These are phyloP conservation scores for Halichoeres trimaculatus DNA, from an alignment of 2,113 vertebrate species.

Conservation along the genomic window DNA sequence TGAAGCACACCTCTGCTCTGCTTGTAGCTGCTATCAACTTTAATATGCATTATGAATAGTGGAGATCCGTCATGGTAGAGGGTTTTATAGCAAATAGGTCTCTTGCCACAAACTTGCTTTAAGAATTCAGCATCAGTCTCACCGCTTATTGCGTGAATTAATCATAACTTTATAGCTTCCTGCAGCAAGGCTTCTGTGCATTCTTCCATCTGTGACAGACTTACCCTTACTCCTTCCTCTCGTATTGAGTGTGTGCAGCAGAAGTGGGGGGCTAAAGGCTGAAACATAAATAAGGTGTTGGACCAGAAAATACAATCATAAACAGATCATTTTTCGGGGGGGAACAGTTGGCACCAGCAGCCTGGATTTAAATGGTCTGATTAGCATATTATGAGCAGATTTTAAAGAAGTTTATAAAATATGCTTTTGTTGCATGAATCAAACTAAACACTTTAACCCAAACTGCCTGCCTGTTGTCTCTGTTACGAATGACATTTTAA, in stretches of 20 bases:
- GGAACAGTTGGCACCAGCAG: background rate
- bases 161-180: conserved; percentile 37
- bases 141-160: conserved; percentile 24
- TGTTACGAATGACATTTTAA: no score
- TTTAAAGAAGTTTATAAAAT: conserved; percentile 11
- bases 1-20: background rate
- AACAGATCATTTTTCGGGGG: conserved; percentile 25
- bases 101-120: conserved; percentile 8
- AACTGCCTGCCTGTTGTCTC: background rate
- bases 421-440: background rate
- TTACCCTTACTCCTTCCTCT: conserved; percentile 17
- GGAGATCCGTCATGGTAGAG: conserved; percentile 1
- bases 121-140: conserved; percentile 18
- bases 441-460: background rate
- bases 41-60: conserved; percentile 6
- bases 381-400: background rate
- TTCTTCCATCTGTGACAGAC: conserved; percentile 31
- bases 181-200: conserved; percentile 25
- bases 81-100: conserved; percentile 3
- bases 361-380: background rate
- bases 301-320: conserved; percentile 25
- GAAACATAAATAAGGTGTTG: conserved; percentile 15
- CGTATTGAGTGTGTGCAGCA: conserved; percentile 3
- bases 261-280: background rate
- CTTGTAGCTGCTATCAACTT: conserved; percentile 20